phyloP scores from a whole-genome alignment of 2,888 invertebrate genomes.

The Notocelia uddmanniana region DNA sequence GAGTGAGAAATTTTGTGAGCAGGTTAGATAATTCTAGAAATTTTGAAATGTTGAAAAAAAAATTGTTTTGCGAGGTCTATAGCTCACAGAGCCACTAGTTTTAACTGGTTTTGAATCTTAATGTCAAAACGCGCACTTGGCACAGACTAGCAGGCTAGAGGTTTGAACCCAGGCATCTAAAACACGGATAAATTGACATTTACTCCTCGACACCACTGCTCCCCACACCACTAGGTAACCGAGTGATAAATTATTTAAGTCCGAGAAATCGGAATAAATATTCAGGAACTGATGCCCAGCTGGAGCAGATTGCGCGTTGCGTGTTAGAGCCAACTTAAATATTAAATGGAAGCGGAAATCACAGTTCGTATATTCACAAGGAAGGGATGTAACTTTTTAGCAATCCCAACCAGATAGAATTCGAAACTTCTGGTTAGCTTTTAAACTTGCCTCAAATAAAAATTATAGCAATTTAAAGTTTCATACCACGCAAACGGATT shows the following conservation, averaged over 20 bases:
- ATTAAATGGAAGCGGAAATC: slow-evolving; percentile 67
- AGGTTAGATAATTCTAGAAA: too few species aligned
- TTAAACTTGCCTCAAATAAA: too few species aligned
- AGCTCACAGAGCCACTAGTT: too few species aligned
- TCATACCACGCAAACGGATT: too few species aligned
- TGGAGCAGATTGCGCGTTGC: slow-evolving; percentile 58
- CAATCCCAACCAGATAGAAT: neutral
- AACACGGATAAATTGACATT: slow-evolving; percentile 5
- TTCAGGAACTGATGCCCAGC: slow-evolving; percentile 53
- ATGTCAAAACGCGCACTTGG: too few species aligned
- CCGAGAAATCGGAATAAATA: slow-evolving; percentile 50
- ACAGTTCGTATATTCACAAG: slow-evolving; percentile 64
- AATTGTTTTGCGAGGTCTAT: too few species aligned
- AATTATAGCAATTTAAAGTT: too few species aligned
- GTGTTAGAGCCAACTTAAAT: slow-evolving; percentile 72
- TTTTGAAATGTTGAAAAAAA: too few species aligned
- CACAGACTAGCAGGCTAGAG: too few species aligned
- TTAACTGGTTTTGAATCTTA: too few species aligned
- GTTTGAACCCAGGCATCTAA: neutral
- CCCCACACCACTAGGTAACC: slow-evolving; percentile 35
- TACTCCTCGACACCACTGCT: slow-evolving; percentile 15
- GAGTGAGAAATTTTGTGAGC: too few species aligned
- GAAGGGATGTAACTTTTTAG: slow-evolving; percentile 59
- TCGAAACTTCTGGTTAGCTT: neutral
- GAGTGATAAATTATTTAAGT: slow-evolving; percentile 43